phyloP scores from a whole-genome alignment of 2,113 vertebrate species.

The Tympanuchus pallidicinctus region DNA sequence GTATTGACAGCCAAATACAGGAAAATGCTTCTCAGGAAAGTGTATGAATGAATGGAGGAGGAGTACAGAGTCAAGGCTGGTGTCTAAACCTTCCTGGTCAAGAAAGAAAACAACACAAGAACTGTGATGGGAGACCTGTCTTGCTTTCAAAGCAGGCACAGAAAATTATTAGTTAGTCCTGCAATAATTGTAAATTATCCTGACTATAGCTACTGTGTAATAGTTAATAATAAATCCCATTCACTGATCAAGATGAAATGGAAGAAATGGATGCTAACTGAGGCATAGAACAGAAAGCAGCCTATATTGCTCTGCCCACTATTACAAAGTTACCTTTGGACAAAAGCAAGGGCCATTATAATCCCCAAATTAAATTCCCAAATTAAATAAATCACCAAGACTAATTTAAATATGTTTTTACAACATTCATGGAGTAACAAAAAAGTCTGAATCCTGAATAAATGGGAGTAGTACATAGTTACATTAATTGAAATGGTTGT shows the following conservation, averaged over 20 bases:
- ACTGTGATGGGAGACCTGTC: fast-evolving
- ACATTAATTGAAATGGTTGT: neutral
- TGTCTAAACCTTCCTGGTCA: neutral
- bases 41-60: neutral
- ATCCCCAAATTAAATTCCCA: neutral
- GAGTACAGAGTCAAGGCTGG: neutral
- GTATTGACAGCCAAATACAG: neutral
- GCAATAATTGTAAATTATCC: neutral
- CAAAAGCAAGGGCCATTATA: neutral
- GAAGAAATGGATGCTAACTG: neutral
- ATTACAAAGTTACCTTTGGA: neutral
- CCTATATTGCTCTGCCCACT: neutral
- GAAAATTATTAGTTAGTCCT: neutral
- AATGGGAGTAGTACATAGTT: neutral
- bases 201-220: neutral
- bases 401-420: neutral
- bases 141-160: neutral
- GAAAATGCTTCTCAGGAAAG: neutral
- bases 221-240: neutral
- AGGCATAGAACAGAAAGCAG: neutral
- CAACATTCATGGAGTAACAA: neutral
- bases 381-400: neutral
- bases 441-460: neutral
- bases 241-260: neutral
- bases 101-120: neutral